Percentiles rank a stretch among this genome's conserved stretches.
These are phyloP conservation scores for Galeopterus variegatus DNA, from an alignment of 2,113 vertebrate genomes.

Conservation along the genomic window DNA sequence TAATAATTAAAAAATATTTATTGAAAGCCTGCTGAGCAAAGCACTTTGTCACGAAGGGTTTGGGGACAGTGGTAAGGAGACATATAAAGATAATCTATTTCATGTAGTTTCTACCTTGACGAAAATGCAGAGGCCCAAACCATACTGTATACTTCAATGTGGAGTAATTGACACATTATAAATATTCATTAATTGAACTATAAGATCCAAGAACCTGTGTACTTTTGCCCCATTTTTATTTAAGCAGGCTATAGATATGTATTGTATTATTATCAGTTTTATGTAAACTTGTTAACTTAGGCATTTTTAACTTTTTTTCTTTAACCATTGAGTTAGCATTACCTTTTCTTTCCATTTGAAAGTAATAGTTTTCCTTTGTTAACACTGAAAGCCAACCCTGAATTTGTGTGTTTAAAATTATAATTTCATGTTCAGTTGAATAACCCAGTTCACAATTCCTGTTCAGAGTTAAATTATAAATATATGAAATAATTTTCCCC, in stretches of 20 bases:
- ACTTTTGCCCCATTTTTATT: neutral
- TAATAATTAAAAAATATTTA: neutral
- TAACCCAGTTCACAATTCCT: slow-evolving; percentile 37
- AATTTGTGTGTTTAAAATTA: slow-evolving; percentile 57
- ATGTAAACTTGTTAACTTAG: slow-evolving; percentile 53
- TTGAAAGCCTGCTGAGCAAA: neutral
- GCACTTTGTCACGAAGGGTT: neutral
- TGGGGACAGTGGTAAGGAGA: neutral
- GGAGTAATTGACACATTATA: neutral
- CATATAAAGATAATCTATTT: neutral
- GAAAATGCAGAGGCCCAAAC: slow-evolving; percentile 7
- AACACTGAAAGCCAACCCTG: neutral
- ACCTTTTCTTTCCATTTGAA: slow-evolving; percentile 49
- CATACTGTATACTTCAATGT: neutral
- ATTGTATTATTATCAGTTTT: slow-evolving; percentile 25
- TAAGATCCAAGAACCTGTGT: neutral
- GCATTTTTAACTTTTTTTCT: slow-evolving; percentile 59
- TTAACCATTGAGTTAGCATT: slow-evolving; percentile 45
- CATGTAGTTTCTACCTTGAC: neutral
- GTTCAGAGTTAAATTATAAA: slow-evolving; percentile 60
- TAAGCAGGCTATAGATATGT: neutral
- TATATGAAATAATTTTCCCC: neutral
- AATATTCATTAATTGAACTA: neutral
- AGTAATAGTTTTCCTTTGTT: slow-evolving; percentile 60
- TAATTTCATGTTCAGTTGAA: slow-evolving; percentile 50